phyloP scores from a whole-genome alignment of 2,888 invertebrate species.

The Tanypteryx hageni region DNA sequence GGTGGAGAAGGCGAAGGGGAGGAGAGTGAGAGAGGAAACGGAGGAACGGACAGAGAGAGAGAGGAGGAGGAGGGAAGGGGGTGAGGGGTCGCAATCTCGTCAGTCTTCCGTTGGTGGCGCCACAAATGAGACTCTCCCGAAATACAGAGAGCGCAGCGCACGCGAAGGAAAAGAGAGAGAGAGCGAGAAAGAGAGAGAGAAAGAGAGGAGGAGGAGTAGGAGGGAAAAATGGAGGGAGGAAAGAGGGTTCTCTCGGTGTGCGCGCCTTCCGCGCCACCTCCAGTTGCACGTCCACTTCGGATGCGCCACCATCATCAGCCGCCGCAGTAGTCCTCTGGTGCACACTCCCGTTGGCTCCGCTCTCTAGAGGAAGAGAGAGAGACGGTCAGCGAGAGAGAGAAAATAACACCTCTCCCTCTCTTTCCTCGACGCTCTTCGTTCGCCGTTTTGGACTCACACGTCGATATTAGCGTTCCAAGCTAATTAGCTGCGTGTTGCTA shows the following conservation, averaged over 20 bases:
- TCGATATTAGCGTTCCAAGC: not conserved
- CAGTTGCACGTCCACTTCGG: not conserved
- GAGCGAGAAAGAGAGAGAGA: not conserved
- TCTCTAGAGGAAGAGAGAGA: not conserved
- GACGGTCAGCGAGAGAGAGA: not conserved
- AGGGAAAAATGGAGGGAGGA: not conserved
- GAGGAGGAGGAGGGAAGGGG: not conserved
- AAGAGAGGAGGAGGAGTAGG: not conserved
- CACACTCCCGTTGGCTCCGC: not conserved
- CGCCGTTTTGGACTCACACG: not conserved
- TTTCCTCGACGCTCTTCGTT: too few species aligned
- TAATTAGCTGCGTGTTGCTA: not conserved
- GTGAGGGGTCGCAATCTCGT: constrained; percentile 41
- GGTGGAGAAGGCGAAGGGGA: not conserved
- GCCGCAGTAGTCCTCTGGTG: not conserved
- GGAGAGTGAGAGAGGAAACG: not conserved
- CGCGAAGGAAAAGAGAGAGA: constrained; percentile 43
- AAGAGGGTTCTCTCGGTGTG: not conserved
- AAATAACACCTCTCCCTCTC: not conserved
- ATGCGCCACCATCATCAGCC: not conserved
- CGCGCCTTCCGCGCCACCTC: not conserved
- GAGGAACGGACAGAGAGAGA: not conserved
- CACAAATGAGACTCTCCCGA: constrained; percentile 59
- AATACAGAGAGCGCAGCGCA: constrained; percentile 62
- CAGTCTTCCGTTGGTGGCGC: constrained; percentile 58